Base-by-base conservation (phyloP, 2,797 vertebrate genomes). In the Staurois parvus region DNA sequence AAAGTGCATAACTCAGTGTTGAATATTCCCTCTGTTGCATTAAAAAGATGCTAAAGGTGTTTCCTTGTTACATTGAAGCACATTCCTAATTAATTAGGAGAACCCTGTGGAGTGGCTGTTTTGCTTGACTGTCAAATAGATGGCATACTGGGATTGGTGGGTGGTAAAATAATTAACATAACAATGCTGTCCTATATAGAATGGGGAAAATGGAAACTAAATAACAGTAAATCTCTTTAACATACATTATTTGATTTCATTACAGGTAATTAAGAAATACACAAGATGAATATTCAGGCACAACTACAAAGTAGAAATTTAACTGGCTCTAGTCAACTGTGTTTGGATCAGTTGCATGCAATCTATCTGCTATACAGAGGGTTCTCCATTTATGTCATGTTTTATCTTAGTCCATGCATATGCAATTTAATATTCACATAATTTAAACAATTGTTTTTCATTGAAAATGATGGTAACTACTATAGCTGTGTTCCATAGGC, bases 21-120 rank as follows among this genome's bases (percentile, higher is more conserved):
- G 21, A 56, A 52, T 37, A 24, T 81, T 59, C 17, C 6, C 30
- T 81, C 24, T n/a, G 15, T 48, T 72, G 9, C n/a, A 72, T 81
- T 59, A 80, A 28, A 34, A 72, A 81, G 6, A 80, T 59, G 70
- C 9, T 12, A 42, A 26, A 37, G 24, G 37, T n/a, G 70, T 28
- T 66, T 37, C 59, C 5, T 66, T 4, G 8, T 72, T 30, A 72
- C 21, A 59, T 45, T 10, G 6, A 37, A 72, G 1, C 13, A 48
- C 29, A 72, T 72, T 37, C 37, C 52, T 56, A 70, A 70, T 70
- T 30, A 72, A 70, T 81, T 30, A 34, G 30, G 45, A 26, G 17
- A 26, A 24, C 12, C 24, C 24, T 70, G 37, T 56, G 24, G 42
- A 26, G 24, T 26, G 26, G n/a, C n/a, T 66, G 12, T 2, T 26